Base-by-base conservation (phyloP, 2,888 invertebrate genomes). In the Caenorhabditis zanzibari region DNA sequence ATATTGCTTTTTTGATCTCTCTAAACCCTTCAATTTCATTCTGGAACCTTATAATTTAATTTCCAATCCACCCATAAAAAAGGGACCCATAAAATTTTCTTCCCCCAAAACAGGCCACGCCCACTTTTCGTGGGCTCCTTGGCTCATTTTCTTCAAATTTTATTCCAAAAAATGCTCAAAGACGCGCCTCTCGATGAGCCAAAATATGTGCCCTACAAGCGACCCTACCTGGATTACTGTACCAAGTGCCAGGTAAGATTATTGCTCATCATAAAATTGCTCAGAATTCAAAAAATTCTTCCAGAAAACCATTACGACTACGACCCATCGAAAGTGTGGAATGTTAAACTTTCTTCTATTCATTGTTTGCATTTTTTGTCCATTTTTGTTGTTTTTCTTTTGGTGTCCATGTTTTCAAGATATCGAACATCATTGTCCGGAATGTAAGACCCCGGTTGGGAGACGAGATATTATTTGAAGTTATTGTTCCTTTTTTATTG, bases 321-420 rank as follows among this genome's bases (percentile, higher is more conserved):
- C n/a, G 0, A 52, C 61, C 19, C 7, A 44, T 19, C 24, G 47
- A 12, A 32, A 44, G n/a, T 71, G 38, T 44, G 77, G 77, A 54
- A 56, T 77, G 63, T 28, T 63, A 16, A 71, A 71, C 52, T 71
- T 77, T 10, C 28, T 63, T 9, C 69, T 77, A 2, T 77, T 69
- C 63, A 61, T 77, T 32, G 54, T 44, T 19, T 71, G 69, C 26
- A 64, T 80, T 26, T 69, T 80, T 32, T 24, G 56, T 12, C 72
- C 71, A 2, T 72, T 49, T 14, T 28, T 73, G 28, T 24, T 73
- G 1, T 14, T 38, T 35, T 56, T 41, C n/a, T 80, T 72, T 32
- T 80, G 80, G 66, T 49, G 72, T 14, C 35, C 28, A 0, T 72
- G 72, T 22, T 80, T 72, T 58, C 54, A 54, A 49, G 80, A 80